phyloP scores from a whole-genome alignment of 2,888 invertebrate species.

The Punctoribates punctum region DNA sequence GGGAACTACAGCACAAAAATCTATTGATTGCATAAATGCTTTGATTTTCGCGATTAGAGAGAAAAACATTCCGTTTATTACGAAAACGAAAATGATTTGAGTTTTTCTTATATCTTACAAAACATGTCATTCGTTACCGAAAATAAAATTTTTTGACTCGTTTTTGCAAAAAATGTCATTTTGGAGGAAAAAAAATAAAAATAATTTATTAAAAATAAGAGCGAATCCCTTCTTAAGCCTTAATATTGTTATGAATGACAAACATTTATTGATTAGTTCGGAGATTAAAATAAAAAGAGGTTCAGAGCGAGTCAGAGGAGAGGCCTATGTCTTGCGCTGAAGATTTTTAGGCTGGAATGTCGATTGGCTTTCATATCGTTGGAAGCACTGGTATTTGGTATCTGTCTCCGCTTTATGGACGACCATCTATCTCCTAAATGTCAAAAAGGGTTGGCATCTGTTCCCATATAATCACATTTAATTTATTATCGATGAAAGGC shows the following conservation, averaged over 20 bases:
- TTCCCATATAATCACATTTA: background rate
- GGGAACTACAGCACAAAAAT: background rate
- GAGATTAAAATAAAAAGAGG: background rate
- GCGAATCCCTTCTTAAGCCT: too few species aligned
- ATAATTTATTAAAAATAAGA: too few species aligned
- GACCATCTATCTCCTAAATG: constrained; percentile 6
- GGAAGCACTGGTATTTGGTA: background rate
- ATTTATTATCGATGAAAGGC: background rate
- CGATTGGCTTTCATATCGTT: background rate
- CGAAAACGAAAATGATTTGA: too few species aligned
- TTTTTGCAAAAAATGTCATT: background rate
- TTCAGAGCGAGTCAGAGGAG: too few species aligned
- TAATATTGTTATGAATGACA: background rate
- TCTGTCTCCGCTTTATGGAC: background rate
- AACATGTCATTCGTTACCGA: background rate
- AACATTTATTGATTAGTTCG: constrained; percentile 14
- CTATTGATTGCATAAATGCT: background rate
- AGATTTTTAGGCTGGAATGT: background rate
- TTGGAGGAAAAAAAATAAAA: background rate
- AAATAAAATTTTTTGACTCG: background rate
- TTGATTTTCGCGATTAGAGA: background rate
- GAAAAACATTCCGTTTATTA: background rate
- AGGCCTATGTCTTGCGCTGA: background rate
- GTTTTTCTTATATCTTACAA: background rate
- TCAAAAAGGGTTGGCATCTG: background rate